phyloP scores from a whole-genome alignment of 1,140 invertebrate species.

The Sycophila sp. region DNA sequence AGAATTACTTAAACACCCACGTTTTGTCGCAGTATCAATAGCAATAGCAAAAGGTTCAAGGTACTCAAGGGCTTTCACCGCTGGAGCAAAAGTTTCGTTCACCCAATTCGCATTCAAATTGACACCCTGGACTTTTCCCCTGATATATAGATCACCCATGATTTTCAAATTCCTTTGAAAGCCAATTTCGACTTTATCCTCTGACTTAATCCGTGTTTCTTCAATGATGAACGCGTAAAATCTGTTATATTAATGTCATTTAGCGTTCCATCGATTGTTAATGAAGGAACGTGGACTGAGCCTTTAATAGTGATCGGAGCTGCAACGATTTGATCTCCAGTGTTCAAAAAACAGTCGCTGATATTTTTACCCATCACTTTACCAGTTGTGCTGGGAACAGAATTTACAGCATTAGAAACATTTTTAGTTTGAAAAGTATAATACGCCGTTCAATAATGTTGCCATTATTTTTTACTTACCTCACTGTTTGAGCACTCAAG shows the following conservation, averaged over 20 bases:
- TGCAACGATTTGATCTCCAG: conserved; percentile 41
- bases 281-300: conserved; percentile 23
- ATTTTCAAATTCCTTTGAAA: conserved; percentile 44
- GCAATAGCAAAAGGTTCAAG: conserved; percentile 9
- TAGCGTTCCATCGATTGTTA: conserved; percentile 44
- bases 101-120: conserved; percentile 30
- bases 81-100: background rate
- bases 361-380: conserved; percentile 40
- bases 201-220: conserved; percentile 39
- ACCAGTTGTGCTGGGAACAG: conserved; percentile 40
- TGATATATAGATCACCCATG: conserved; percentile 44
- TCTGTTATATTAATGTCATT: conserved; percentile 48
- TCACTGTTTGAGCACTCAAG: conserved; percentile 40
- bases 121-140: conserved; percentile 32
- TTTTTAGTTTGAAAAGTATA: background rate
- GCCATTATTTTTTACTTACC: conserved; percentile 33
- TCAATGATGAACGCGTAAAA: conserved; percentile 41
- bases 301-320: conserved; percentile 45
- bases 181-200: conserved; percentile 42
- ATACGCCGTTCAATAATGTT: too few relatives aligned
- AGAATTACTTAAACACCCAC: too few relatives aligned
- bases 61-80: conserved; percentile 15
- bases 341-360: conserved; percentile 42
- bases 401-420: background rate
- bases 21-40: conserved; percentile 37